These are phyloP conservation scores for Melieria crassipennis DNA, from an alignment of 2,888 invertebrate species.

Conservation along the genomic window DNA sequence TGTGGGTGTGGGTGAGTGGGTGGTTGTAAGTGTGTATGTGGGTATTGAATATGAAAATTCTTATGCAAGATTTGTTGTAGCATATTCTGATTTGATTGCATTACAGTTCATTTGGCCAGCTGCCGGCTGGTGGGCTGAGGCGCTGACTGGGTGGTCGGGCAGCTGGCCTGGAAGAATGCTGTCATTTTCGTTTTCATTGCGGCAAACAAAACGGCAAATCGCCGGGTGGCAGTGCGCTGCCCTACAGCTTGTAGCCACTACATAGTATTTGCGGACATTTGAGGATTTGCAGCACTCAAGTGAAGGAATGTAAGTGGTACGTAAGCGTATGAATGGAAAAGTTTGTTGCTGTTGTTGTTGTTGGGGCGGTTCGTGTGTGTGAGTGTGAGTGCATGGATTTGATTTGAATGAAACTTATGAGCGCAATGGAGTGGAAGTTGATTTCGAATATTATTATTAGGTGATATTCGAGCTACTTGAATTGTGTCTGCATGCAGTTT, in stretches of 20 bases:
- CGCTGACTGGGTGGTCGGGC: too few species aligned
- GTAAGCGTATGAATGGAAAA: neutral
- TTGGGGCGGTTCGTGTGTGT: neutral
- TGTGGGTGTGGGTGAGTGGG: neutral
- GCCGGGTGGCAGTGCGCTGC: too few species aligned
- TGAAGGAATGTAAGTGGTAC: neutral
- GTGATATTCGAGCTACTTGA: neutral
- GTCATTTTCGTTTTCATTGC: too few species aligned
- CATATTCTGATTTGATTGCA: slow-evolving; percentile 31
- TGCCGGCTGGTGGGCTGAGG: neutral
- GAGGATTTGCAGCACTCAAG: too few species aligned
- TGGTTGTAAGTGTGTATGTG: slow-evolving; percentile 11
- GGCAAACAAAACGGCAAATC: too few species aligned
- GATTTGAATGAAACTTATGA: slow-evolving; percentile 35
- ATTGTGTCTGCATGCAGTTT: too few species aligned
- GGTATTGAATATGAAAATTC: neutral
- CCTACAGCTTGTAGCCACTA: too few species aligned
- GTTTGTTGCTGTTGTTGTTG: neutral
- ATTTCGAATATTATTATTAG: slow-evolving; percentile 28
- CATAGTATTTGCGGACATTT: too few species aligned
- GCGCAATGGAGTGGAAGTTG: slow-evolving; percentile 30
- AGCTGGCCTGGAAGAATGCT: too few species aligned
- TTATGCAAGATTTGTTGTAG: too few species aligned
- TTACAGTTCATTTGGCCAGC: slow-evolving; percentile 38
- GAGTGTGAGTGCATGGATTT: neutral